phyloP scores from a whole-genome alignment of 2,113 vertebrate genomes.

The Alethe castanea region DNA sequence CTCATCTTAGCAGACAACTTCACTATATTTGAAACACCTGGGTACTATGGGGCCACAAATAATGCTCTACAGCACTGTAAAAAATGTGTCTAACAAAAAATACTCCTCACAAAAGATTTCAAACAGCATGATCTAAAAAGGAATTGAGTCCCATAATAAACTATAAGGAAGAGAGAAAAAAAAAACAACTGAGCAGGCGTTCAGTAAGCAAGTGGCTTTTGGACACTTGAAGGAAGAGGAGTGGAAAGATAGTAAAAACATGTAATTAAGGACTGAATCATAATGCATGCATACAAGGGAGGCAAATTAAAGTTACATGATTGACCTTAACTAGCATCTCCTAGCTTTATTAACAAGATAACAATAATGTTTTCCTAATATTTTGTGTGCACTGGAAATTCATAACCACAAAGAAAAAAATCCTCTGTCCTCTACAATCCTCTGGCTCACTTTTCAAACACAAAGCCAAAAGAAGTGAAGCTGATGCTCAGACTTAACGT shows the following conservation, averaged over 20 bases:
- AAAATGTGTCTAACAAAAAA: background rate
- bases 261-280: background rate
- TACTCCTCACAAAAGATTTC: background rate
- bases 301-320: background rate
- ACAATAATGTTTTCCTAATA: background rate
- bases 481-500: background rate
- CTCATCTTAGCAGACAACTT: background rate
- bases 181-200: background rate
- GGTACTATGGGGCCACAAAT: background rate
- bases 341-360: background rate
- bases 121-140: background rate
- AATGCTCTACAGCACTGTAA: background rate
- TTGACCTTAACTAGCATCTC: background rate
- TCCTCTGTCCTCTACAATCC: background rate
- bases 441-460: background rate
- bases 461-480: background rate
- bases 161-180: background rate
- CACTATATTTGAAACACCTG: background rate
- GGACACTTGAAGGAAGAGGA: background rate
- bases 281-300: background rate
- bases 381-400: background rate
- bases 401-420: background rate
- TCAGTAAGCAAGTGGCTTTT: background rate
- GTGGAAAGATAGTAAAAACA: background rate
- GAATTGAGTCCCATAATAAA: background rate